Base-by-base conservation (phyloP, 2,113 vertebrate genomes). In the Sinocyclocheilus anophthalmus region DNA sequence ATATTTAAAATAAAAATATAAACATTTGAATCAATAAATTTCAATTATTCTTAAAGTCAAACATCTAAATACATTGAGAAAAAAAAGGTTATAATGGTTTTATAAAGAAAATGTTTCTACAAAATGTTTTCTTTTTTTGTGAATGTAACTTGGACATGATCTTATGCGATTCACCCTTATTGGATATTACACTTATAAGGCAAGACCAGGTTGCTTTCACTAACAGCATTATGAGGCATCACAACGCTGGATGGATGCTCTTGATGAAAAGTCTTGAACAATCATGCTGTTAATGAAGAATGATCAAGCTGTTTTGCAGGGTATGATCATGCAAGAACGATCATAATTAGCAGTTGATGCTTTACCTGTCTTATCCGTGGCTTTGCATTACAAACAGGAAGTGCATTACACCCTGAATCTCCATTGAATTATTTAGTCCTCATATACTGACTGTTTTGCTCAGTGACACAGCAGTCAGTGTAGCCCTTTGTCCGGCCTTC, bases 401-500 rank as follows among this genome's bases (percentile, higher is more conserved):
- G 53, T 79, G 4, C 24, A 9, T 59, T 65, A 45, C 4, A 13
- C 59, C 14, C 78, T 65, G 57, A 42, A 81, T 81, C 59, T 13
- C 10, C 22, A 81, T 45, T 63, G 13, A 63, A 65, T 81, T 65
- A 81, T 81, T 81, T 45, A 81, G 12, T 22, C 8, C 33, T 33
- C 50, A 14, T 5, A 22, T 24, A 79, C 30, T 24, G 77, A 42
- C 53, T 33, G 37, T 81, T 81, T 81, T 42, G 78, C 78, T 65
- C 59, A 26, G 59, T 65, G 37, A 42, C 55, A 59, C 57, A 81
- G 37, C 37, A n/a, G 78, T 63, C 78, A n/a, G 57, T 63, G 33
- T 39, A 63, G 39, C 39, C 57, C 78, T 81, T 81, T 81, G 76
- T 65, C 78, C n/a, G 1, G 59, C 78, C 13, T 81, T 42, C 78